Conservation (phyloP, 2,888 invertebrate species). For the Nysson spinosus region DNA sequence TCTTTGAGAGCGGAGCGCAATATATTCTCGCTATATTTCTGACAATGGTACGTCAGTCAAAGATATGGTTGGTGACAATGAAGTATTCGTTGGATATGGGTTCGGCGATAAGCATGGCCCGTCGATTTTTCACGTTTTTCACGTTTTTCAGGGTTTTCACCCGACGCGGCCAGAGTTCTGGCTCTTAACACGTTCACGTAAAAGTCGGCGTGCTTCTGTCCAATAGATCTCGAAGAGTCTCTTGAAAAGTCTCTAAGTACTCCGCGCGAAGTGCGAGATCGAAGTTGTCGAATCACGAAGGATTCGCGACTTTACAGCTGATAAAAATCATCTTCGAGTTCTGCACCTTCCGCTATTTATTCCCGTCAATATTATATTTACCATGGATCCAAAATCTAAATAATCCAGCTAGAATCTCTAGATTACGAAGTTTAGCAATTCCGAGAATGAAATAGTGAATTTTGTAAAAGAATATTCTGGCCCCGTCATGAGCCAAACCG, state of each 20-base stretch:
- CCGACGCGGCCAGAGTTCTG: constrained; percentile 32
- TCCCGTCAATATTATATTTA: too few relatives aligned
- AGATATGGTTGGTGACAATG: constrained; percentile 47
- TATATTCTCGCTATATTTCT: constrained; percentile 21
- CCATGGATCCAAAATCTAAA: too few relatives aligned
- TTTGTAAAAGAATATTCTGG: too few relatives aligned
- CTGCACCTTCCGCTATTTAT: too few relatives aligned
- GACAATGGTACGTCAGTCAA: constrained; percentile 38
- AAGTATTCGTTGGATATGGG: constrained; percentile 13
- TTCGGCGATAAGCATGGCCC: constrained; percentile 31
- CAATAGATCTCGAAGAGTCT: constrained; percentile 27
- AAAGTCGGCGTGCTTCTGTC: constrained; percentile 51
- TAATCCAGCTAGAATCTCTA: too few relatives aligned
- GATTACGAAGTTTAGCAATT: too few relatives aligned
- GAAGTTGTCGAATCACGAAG: constrained; percentile 32
- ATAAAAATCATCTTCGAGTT: too few relatives aligned
- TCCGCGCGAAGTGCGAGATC: constrained; percentile 35
- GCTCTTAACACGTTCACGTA: constrained; percentile 51
- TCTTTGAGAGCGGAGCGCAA: constrained; percentile 3
- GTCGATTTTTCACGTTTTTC: constrained; percentile 52
- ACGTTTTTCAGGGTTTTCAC: too few relatives aligned
- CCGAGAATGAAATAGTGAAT: too few relatives aligned
- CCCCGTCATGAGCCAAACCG: background rate
- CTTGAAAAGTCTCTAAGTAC: constrained; percentile 37
- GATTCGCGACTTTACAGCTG: constrained; percentile 25